Conservation (phyloP, 2,797 vertebrate genomes). For the Peromyscus aztecus region DNA sequence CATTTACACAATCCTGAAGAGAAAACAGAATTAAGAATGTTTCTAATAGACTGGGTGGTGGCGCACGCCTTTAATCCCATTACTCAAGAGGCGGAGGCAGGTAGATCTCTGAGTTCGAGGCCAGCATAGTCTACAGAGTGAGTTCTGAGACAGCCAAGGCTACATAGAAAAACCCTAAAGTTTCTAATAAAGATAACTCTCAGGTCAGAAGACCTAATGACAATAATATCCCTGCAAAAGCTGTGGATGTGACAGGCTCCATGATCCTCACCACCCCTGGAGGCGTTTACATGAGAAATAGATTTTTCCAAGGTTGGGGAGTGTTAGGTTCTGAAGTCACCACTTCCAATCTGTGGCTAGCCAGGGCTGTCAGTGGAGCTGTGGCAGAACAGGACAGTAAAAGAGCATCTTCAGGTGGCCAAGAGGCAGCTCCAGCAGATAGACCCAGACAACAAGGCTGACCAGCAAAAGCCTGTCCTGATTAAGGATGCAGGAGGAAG, state of each 20-base stretch:
- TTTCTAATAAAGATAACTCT: not conserved
- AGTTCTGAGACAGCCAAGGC: not conserved
- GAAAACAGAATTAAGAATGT: not conserved
- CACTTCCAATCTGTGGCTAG: not conserved
- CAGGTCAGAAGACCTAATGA: not conserved
- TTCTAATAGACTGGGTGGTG: not conserved
- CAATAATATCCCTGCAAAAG: not conserved
- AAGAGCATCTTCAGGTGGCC: conserved; percentile 2
- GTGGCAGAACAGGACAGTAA: not conserved
- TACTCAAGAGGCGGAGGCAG: not conserved
- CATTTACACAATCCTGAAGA: not conserved
- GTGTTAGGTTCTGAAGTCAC: conserved; percentile 13
- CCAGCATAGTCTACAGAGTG: not conserved
- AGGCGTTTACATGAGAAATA: conserved; percentile 36
- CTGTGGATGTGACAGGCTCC: not conserved
- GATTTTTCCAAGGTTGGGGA: not conserved
- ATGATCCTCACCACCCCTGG: conserved; percentile 21
- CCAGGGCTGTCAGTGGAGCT: not conserved
- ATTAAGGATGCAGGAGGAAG: conserved; percentile 18
- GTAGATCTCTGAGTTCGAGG: not conserved
- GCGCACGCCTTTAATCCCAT: not conserved
- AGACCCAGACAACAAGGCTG: not conserved
- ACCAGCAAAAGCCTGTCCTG: not conserved
- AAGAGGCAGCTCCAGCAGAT: not conserved
- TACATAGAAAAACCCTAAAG: not conserved